Conservation (phyloP, 2,113 vertebrate genomes). For the Chloroceryle aenea region DNA sequence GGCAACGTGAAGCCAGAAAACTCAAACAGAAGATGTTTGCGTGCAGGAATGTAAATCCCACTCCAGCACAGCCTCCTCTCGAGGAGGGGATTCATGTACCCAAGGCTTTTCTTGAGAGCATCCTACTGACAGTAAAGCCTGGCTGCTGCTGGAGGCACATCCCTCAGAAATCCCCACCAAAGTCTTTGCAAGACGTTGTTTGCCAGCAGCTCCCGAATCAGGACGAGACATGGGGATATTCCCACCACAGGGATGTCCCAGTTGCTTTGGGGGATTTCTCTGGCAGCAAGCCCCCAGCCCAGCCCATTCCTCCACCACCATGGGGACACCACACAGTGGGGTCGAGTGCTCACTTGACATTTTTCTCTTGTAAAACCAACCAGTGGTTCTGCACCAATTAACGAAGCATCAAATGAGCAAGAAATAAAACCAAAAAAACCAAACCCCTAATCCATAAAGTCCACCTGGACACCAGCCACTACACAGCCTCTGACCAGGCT, state of each 20-base stretch:
- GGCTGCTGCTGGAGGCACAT: background rate
- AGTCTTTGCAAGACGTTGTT: rapidly evolving
- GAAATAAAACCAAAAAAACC: background rate
- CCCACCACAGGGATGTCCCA: background rate
- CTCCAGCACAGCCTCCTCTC: background rate
- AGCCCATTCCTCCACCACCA: background rate
- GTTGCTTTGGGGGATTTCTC: background rate
- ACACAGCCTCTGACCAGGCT: rapidly evolving
- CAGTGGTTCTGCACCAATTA: background rate
- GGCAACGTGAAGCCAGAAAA: background rate
- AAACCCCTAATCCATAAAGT: background rate
- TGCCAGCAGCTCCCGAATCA: background rate
- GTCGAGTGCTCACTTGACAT: background rate
- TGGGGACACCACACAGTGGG: rapidly evolving
- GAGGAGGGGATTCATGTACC: background rate
- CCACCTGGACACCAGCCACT: background rate
- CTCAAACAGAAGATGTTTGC: background rate
- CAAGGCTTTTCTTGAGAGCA: background rate
- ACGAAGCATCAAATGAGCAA: rapidly evolving
- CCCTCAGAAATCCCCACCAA: background rate
- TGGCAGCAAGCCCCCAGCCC: background rate
- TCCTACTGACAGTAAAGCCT: background rate
- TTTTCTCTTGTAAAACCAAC: background rate
- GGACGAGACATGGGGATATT: background rate
- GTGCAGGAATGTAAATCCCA: background rate